phyloP scores from a whole-genome alignment of 1,140 invertebrate species.

The Lucilia cuprina region DNA sequence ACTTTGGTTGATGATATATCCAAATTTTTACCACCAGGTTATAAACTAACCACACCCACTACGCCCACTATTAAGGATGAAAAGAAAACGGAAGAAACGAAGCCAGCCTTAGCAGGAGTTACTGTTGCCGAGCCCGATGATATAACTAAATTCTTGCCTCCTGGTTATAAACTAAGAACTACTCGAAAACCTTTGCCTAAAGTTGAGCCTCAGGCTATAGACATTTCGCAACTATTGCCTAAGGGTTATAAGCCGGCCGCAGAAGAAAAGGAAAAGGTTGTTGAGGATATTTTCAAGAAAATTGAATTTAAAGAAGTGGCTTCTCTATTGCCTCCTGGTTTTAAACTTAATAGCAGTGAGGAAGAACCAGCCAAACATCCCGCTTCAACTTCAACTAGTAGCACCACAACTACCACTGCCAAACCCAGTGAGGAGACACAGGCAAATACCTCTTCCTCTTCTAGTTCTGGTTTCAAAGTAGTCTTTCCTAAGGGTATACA shows the following conservation, averaged over 20 bases:
- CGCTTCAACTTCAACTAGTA: constrained; percentile 45
- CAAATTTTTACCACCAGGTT: constrained; percentile 71
- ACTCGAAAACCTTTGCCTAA: constrained; percentile 48
- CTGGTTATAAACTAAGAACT: constrained; percentile 66
- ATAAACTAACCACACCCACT: constrained; percentile 58
- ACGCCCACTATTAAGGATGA: constrained; percentile 59
- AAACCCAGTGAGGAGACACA: constrained; percentile 47
- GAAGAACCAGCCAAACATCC: constrained; percentile 40
- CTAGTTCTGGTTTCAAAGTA: constrained; percentile 69
- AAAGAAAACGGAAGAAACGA: constrained; percentile 63
- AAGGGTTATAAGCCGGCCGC: constrained; percentile 63
- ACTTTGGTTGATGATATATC: constrained; percentile 64
- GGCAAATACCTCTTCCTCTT: constrained; percentile 54
- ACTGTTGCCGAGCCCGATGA: constrained; percentile 56
- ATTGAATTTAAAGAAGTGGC: constrained; percentile 67
- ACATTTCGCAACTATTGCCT: constrained; percentile 70
- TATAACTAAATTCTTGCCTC: constrained; percentile 63
- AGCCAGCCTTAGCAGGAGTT: constrained; percentile 55
- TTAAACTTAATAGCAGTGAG: constrained; percentile 57
- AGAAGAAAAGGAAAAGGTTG: constrained; percentile 12
- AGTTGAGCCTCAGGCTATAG: constrained; percentile 58
- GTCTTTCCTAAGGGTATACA: constrained; percentile 82
- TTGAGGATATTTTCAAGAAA: constrained; percentile 58
- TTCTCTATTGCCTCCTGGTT: constrained; percentile 69
- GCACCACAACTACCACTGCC: constrained; percentile 42